Conservation (phyloP, 2,797 vertebrate species). For the Oreochromis grahami region DNA sequence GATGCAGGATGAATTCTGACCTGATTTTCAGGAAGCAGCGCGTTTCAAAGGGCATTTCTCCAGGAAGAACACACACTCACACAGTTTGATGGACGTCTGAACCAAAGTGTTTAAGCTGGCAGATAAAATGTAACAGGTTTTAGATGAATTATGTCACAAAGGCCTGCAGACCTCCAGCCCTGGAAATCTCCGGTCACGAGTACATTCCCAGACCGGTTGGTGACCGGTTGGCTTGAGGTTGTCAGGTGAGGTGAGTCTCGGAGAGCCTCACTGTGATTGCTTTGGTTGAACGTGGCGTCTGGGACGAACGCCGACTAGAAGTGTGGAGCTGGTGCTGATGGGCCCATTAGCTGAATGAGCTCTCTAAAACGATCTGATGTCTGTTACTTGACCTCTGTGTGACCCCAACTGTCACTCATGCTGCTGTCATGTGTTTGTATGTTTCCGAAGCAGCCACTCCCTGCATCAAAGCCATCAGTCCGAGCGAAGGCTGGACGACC, state of each 20-base stretch:
- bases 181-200: background rate
- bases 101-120: background rate
- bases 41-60: background rate
- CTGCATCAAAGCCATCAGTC: constrained; percentile 97
- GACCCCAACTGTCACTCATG: background rate
- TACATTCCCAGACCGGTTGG: no score
- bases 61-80: background rate
- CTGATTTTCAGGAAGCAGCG: background rate
- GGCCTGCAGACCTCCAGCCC: background rate
- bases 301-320: background rate
- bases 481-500: constrained; percentile 94
- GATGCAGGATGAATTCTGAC: background rate
- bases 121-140: background rate
- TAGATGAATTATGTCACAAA: background rate
- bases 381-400: background rate
- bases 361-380: background rate
- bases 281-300: background rate
- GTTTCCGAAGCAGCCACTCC: constrained; percentile 87
- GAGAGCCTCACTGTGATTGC: background rate
- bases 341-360: background rate
- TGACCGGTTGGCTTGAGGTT: background rate
- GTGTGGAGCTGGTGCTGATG: background rate
- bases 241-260: background rate
- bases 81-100: background rate
- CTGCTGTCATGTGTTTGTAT: constrained; percentile 2